Conservation (phyloP, 2,888 invertebrate species). For the Bombylius discolor region DNA sequence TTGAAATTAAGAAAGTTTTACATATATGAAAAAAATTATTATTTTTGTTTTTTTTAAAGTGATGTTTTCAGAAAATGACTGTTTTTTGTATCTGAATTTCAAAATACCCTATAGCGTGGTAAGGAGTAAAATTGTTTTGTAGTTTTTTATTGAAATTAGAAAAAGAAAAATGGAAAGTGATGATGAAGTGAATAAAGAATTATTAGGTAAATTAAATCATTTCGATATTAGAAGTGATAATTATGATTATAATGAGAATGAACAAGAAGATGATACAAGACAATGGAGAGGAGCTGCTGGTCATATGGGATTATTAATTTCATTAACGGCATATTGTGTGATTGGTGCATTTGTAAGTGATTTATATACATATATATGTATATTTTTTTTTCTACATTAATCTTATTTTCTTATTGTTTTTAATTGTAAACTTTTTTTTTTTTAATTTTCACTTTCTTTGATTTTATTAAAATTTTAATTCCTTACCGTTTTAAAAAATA, state of each 20-base stretch:
- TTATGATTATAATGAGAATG: not conserved
- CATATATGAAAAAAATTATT: too few relatives aligned
- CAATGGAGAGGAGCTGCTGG: slow-evolving; percentile 50
- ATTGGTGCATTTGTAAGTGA: slow-evolving; percentile 65
- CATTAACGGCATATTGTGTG: slow-evolving; percentile 63
- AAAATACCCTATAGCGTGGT: too few relatives aligned
- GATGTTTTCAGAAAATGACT: too few relatives aligned
- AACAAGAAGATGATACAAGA: not conserved
- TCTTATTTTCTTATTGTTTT: not conserved
- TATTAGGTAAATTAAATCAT: slow-evolving; percentile 33
- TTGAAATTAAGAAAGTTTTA: too few relatives aligned
- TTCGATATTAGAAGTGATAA: slow-evolving; percentile 25
- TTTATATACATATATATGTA: not conserved
- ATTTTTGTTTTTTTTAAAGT: too few relatives aligned
- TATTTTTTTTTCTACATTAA: not conserved
- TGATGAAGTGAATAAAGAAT: slow-evolving; percentile 32
- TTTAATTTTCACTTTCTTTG: too few relatives aligned
- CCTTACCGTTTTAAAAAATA: too few relatives aligned
- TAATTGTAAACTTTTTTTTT: not conserved
- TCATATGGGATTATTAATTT: slow-evolving; percentile 60
- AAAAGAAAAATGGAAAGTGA: slow-evolving; percentile 15
- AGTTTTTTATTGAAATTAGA: not conserved
- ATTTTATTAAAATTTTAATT: too few relatives aligned
- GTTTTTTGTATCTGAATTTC: too few relatives aligned
- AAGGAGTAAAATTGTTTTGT: too few relatives aligned